phyloP scores from a whole-genome alignment of 2,797 vertebrate genomes.

The Hypotaenidia philippensis region DNA sequence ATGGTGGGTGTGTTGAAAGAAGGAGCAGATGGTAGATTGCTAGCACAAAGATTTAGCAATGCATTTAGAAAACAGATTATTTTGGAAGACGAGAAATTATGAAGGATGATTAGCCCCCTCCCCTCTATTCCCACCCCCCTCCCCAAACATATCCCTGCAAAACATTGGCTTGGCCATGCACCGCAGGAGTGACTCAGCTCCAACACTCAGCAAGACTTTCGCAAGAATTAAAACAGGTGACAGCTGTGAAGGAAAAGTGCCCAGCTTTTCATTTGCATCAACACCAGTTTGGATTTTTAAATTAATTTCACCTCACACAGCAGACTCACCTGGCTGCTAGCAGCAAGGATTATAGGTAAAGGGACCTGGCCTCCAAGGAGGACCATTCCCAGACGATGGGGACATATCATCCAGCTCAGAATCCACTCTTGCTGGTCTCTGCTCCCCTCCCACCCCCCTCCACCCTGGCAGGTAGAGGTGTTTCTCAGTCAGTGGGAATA shows the following conservation, averaged over 20 bases:
- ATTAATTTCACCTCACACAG: background rate
- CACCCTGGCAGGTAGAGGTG: background rate
- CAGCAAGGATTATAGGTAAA: background rate
- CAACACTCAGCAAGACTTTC: background rate
- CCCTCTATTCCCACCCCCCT: slow-evolving; percentile 37
- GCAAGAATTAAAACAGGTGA: slow-evolving; percentile 17
- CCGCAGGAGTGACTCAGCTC: slow-evolving; percentile 39
- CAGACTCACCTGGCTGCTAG: background rate
- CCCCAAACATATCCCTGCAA: slow-evolving; percentile 37
- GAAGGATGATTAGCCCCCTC: slow-evolving; percentile 51
- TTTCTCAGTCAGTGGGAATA: background rate
- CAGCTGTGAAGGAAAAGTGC: background rate
- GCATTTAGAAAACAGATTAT: slow-evolving; percentile 69
- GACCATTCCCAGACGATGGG: background rate
- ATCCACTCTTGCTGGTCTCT: background rate
- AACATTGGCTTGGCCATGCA: slow-evolving; percentile 20
- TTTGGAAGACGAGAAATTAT: slow-evolving; percentile 61
- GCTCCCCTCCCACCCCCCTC: background rate
- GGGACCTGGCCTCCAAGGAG: background rate
- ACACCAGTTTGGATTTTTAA: background rate
- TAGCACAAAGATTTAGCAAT: slow-evolving; percentile 61
- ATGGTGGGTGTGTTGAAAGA: slow-evolving; percentile 57
- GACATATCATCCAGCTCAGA: background rate
- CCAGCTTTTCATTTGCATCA: background rate
- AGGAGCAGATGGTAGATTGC: slow-evolving; percentile 65